These are phyloP conservation scores for Myotis pilosus DNA, from an alignment of 2,797 vertebrate species.

Conservation along the genomic window DNA sequence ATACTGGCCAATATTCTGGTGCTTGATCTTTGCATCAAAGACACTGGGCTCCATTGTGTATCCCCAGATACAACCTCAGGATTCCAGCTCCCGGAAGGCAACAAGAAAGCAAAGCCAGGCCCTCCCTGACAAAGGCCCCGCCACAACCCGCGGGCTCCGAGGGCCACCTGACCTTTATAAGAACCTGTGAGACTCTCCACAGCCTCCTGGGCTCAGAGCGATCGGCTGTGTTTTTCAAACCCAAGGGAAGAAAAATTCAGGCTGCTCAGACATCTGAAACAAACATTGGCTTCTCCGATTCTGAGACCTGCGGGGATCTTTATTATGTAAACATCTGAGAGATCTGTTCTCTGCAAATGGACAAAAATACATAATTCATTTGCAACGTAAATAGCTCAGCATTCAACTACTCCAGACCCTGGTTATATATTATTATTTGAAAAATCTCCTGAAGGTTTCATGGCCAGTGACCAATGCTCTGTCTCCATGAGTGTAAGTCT, in stretches of 20 bases:
- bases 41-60: not conserved
- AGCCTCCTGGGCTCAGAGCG: accelerated
- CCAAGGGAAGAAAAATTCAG: not conserved
- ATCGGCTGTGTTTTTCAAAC: not conserved
- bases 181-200: not conserved
- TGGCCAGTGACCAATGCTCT: not conserved
- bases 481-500: not conserved
- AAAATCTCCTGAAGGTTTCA: not conserved
- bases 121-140: accelerated
- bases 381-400: not conserved
- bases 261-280: not conserved
- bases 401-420: not conserved
- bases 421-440: not conserved
- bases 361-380: not conserved
- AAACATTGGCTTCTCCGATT: not conserved
- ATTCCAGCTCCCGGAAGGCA: not conserved
- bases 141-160: not conserved
- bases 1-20: not conserved
- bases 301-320: not conserved
- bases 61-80: not conserved
- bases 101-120: not conserved
- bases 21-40: accelerated
- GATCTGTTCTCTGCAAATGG: not conserved
- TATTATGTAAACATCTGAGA: not conserved
- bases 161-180: not conserved